Evolutionary conservation across 2,797 vertebrate species (phyloP), one percentile per base, ranked within the genome.

Genomic region (Siniperca obscura): DNA sequence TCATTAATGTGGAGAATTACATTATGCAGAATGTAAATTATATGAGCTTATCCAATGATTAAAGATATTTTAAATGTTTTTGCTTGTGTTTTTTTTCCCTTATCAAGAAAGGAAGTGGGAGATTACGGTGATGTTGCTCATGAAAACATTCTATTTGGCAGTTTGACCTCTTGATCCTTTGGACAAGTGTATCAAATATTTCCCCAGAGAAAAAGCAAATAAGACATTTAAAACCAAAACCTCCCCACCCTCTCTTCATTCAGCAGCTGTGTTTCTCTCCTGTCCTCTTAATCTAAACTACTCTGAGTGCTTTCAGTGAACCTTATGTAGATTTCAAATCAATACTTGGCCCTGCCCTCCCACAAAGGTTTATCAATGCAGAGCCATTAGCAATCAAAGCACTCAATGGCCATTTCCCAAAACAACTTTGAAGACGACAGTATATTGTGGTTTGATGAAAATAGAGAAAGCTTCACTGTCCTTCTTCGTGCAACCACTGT

Each of bases 21-120:
- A 89, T 89, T 65, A 86, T 90, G 81, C 86, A 84, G 52, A 89
- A 82, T 90, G 85, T 90, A 89, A 91, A 84, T 86, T 86, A 89
- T 88, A 89, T 38, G 55, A 92, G 86, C 90, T 87, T 91, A 86
- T 82, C 83, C 76, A 87, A 86, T 89, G 71, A 92, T 91, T 93
- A 95, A 94, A 95, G 66, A 83, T 92, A 93, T 93, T 93, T 93
- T 90, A 92, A 93, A 91, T 87, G 89, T 90, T 87, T 71, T 65
- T 52, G 21, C 21, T 65, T 34, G 22, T 79, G 57, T 85, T 46
- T 84, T 83, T 70, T 42, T 80, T 81, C 19, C 27, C 27, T 65
- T 46, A 52, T 74, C 5, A 56, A 44, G 30, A 12, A 22, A 5
- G 17, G 27, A 64, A 46, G 21, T 14, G 21, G 21, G n/a, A 42